A percentile compares a stretch with the other conserved stretches of the same genome.
These are phyloP conservation scores for Phyllostomus hastatus DNA, from an alignment of 2,113 vertebrate genomes.

Conservation along the genomic window DNA sequence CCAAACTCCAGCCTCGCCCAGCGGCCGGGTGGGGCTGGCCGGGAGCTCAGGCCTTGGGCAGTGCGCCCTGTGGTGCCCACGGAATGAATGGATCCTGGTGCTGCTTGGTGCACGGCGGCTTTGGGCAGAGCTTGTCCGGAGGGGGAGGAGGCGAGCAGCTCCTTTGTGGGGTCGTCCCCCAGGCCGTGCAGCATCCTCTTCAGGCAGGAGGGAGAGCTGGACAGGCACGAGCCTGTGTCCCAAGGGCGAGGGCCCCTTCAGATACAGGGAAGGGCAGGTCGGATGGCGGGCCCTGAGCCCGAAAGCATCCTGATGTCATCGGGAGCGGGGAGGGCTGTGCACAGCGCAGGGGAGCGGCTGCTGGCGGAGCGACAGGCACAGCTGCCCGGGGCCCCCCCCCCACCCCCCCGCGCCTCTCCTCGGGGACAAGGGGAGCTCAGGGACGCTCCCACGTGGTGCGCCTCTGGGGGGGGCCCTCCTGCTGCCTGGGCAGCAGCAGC, in stretches of 20 bases:
- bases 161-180: not conserved
- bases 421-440: fast-evolving
- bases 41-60: not conserved
- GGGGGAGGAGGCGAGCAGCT: not conserved
- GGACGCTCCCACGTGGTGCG: fast-evolving
- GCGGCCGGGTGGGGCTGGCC: not conserved
- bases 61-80: not conserved
- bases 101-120: not conserved
- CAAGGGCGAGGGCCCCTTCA: not conserved
- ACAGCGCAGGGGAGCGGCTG: not conserved
- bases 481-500: fast-evolving
- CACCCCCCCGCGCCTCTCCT: not conserved
- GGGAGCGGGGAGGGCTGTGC: not conserved
- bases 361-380: not conserved
- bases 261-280: not conserved
- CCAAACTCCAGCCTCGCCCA: not conserved
- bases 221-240: not conserved
- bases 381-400: not conserved
- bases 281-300: not conserved
- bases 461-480: not conserved
- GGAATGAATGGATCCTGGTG: not conserved
- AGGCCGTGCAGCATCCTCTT: fast-evolving
- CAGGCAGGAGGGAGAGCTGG: not conserved
- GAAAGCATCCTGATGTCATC: not conserved
- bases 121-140: not conserved